These are phyloP conservation scores for Melanerpes formicivorus DNA, from an alignment of 2,113 vertebrate species.

Conservation along the genomic window DNA sequence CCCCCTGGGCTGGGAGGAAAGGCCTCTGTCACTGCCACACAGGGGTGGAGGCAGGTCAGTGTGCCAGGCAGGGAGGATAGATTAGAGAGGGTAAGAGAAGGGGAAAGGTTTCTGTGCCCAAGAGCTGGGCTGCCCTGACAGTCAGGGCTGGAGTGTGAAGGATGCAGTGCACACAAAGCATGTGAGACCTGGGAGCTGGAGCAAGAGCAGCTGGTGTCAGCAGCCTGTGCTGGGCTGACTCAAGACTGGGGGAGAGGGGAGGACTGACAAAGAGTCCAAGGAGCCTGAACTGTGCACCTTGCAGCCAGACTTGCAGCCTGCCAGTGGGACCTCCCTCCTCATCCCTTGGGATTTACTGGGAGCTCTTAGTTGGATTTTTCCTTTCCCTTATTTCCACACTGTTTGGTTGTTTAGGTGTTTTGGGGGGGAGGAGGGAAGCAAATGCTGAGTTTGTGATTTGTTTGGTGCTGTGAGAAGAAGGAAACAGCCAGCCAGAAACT, in stretches of 20 bases:
- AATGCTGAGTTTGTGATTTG: accelerated
- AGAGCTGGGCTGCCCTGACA: neutral
- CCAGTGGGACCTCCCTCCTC: neutral
- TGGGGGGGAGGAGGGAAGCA: neutral
- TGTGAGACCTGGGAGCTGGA: neutral
- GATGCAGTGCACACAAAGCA: accelerated
- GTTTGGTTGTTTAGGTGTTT: too few species aligned
- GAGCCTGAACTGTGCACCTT: neutral
- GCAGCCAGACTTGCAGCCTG: too few species aligned
- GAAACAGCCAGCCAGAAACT: neutral
- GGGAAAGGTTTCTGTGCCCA: neutral
- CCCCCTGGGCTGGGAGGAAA: neutral
- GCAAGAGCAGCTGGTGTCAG: neutral
- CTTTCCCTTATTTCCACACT: neutral
- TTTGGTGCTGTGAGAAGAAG: neutral
- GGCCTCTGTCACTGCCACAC: neutral
- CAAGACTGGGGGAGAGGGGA: accelerated
- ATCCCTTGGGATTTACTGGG: neutral
- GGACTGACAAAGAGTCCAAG: neutral
- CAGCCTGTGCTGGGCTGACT: neutral
- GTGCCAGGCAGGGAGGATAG: neutral
- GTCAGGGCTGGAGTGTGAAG: neutral
- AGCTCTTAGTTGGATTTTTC: neutral
- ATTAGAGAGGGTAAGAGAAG: neutral
- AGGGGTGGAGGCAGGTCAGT: neutral